Conservation (phyloP, 2,113 vertebrate genomes). For the Hippolais icterina region DNA sequence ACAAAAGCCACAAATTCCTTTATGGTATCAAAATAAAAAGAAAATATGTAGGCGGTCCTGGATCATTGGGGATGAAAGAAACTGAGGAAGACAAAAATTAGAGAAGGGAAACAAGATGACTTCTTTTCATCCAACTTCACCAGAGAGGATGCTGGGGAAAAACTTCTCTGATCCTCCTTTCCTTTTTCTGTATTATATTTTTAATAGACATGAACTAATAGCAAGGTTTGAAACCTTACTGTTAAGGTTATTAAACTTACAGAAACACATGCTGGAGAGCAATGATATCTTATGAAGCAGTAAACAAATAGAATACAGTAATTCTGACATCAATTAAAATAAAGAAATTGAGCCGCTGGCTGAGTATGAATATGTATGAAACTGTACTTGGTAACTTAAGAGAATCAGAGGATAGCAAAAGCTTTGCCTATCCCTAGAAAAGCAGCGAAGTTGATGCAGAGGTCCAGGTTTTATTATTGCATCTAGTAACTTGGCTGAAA, state of each 20-base stretch:
- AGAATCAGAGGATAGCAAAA: background rate
- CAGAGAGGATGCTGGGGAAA: background rate
- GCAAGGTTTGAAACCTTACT: background rate
- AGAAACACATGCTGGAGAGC: background rate
- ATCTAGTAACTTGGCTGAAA: background rate
- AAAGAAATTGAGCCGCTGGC: background rate
- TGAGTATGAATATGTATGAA: background rate
- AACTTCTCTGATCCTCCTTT: background rate
- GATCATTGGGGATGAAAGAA: background rate
- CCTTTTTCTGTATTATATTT: background rate
- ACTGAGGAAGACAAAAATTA: background rate
- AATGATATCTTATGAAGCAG: background rate
- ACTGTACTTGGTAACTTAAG: background rate
- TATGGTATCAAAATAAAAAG: background rate
- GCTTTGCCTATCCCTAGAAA: background rate
- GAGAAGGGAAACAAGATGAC: background rate
- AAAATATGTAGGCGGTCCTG: background rate
- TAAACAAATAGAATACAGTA: background rate
- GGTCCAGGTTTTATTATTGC: background rate
- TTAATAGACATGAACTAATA: background rate
- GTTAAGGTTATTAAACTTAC: no score
- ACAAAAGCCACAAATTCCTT: constrained; percentile 16
- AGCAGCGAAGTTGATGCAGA: background rate
- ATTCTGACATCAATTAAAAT: background rate
- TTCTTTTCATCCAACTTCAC: background rate